phyloP scores from a whole-genome alignment of 2,113 vertebrate genomes.

The Willisornis vidua region DNA sequence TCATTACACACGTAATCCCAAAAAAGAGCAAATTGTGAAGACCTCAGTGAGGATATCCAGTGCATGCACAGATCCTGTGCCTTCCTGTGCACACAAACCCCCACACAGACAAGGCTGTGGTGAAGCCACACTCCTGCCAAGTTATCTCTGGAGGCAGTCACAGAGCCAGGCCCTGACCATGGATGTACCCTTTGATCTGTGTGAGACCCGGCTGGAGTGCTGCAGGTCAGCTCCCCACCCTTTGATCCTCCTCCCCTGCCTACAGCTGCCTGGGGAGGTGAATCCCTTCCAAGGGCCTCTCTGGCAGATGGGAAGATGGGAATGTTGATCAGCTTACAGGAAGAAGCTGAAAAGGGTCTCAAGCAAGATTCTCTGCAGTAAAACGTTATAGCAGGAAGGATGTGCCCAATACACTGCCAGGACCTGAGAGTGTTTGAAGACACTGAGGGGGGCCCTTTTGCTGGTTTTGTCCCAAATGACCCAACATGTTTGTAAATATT shows the following conservation, averaged over 20 bases:
- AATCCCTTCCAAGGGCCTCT: conserved; percentile 30
- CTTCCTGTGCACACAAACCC: background rate
- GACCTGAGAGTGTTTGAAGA: background rate
- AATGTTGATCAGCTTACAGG: background rate
- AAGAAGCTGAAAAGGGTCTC: background rate
- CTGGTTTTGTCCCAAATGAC: background rate
- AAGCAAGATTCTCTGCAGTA: background rate
- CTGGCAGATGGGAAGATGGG: background rate
- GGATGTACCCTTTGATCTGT: background rate
- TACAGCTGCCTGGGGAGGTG: background rate
- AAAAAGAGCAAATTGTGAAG: background rate
- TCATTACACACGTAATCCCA: rapidly evolving
- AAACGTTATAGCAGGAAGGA: background rate
- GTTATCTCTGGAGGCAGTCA: background rate
- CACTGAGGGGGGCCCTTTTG: background rate
- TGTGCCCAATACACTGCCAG: background rate
- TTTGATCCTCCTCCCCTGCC: conserved; percentile 28
- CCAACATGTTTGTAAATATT: rapidly evolving
- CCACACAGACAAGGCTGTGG: rapidly evolving
- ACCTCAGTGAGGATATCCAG: background rate
- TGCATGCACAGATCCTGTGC: background rate
- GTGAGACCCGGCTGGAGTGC: background rate
- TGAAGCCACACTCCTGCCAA: background rate
- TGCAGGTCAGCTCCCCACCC: background rate
- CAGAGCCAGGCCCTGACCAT: background rate